A percentile compares a stretch with the other conserved stretches of the same genome.
phyloP scores from a whole-genome alignment of 2,113 vertebrate species.

The Progne subis region DNA sequence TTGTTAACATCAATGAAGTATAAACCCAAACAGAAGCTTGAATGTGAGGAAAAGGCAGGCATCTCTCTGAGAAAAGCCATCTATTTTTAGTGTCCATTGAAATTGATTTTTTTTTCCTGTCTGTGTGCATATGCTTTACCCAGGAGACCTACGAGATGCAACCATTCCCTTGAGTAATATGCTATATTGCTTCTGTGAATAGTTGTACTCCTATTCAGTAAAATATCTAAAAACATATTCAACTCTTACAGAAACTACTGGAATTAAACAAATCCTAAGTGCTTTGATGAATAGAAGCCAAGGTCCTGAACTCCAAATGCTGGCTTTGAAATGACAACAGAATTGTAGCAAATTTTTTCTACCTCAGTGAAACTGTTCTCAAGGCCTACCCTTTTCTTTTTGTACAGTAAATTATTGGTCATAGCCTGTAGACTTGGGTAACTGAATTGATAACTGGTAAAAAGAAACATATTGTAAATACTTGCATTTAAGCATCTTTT shows the following conservation, averaged over 20 bases:
- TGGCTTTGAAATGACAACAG: not conserved
- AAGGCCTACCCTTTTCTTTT: not conserved
- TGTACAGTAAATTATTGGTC: not conserved
- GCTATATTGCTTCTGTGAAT: not conserved
- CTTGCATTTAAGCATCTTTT: not conserved
- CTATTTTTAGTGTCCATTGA: slow-evolving; percentile 53
- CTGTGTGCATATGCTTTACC: not conserved
- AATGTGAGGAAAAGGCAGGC: not conserved
- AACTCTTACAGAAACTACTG: slow-evolving; percentile 3
- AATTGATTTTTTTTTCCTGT: slow-evolving; percentile 44
- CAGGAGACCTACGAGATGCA: not conserved
- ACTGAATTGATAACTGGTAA: not conserved
- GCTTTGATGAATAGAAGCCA: slow-evolving; percentile 23
- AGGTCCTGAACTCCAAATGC: not conserved
- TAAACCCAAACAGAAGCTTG: not conserved
- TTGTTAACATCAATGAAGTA: slow-evolving; percentile 40
- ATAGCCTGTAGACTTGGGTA: not conserved
- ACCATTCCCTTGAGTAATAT: slow-evolving; percentile 29
- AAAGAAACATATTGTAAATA: not conserved
- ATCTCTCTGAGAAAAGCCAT: slow-evolving; percentile 4
- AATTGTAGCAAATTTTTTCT: not conserved
- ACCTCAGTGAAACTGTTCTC: not conserved
- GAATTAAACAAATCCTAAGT: slow-evolving; percentile 41
- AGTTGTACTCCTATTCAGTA: slow-evolving; percentile 17
- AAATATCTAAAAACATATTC: slow-evolving; percentile 1